These are phyloP conservation scores for Tipula confusa DNA, from an alignment of 2,888 invertebrate genomes.

Conservation along the genomic window DNA sequence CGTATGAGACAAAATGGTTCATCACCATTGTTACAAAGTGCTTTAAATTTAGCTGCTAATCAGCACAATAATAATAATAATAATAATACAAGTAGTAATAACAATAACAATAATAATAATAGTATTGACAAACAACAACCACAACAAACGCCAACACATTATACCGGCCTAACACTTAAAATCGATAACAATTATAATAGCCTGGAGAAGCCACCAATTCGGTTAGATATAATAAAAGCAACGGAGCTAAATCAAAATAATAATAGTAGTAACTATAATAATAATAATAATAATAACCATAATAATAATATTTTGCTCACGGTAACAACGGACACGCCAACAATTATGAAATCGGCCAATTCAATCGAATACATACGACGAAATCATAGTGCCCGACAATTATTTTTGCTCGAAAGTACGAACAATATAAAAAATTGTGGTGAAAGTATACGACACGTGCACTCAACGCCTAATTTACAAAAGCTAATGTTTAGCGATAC, in stretches of 20 bases:
- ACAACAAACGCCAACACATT: slow-evolving; percentile 25
- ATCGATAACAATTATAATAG: slow-evolving; percentile 29
- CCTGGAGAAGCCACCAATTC: slow-evolving; percentile 43
- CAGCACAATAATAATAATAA: slow-evolving; percentile 30
- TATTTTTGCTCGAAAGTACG: slow-evolving; percentile 42
- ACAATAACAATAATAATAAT: slow-evolving; percentile 29
- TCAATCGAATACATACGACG: slow-evolving; percentile 47
- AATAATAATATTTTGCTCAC: slow-evolving; percentile 45
- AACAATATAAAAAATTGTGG: slow-evolving; percentile 30
- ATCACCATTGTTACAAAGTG: slow-evolving; percentile 49
- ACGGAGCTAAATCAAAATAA: slow-evolving; percentile 43
- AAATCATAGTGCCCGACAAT: slow-evolving; percentile 47
- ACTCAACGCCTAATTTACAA: slow-evolving; percentile 49
- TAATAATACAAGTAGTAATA: slow-evolving; percentile 5
- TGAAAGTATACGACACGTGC: slow-evolving; percentile 45
- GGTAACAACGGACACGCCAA: slow-evolving; percentile 39
- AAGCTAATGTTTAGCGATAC: slow-evolving; percentile 37
- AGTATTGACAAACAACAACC: slow-evolving; percentile 32
- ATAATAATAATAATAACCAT: no score
- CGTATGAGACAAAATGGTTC: slow-evolving; percentile 51
- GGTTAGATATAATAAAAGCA: slow-evolving; percentile 35
- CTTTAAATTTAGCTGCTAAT: slow-evolving; percentile 44
- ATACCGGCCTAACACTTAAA: background rate
- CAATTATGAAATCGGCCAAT: slow-evolving; percentile 37
- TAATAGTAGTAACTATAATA: no score